Conservation (phyloP, 2,888 invertebrate species). For the Stenurella melanura region DNA sequence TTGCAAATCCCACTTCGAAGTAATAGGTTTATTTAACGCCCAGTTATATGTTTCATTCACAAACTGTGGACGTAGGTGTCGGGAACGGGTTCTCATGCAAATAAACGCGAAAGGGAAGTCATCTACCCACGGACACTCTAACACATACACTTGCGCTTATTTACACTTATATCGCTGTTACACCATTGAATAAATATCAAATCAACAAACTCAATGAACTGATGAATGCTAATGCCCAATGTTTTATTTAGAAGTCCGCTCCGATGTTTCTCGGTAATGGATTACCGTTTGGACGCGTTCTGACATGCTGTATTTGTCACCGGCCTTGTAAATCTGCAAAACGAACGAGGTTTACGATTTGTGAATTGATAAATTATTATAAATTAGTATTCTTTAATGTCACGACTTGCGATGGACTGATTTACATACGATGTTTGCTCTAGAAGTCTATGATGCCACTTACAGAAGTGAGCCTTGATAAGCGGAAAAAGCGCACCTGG, state of each 20-base stretch:
- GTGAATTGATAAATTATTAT: slow-evolving; percentile 32
- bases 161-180: slow-evolving; percentile 39
- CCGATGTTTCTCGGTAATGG: slow-evolving; percentile 14
- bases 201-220: slow-evolving; percentile 38
- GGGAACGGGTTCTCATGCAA: slow-evolving; percentile 67
- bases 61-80: slow-evolving; percentile 62
- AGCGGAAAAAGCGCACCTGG: too few species aligned
- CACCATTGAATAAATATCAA: slow-evolving; percentile 40
- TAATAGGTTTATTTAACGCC: slow-evolving; percentile 63
- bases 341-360: slow-evolving; percentile 25
- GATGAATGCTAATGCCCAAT: slow-evolving; percentile 33
- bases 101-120: slow-evolving; percentile 69
- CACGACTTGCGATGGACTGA: background rate
- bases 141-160: slow-evolving; percentile 38
- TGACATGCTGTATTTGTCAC: slow-evolving; percentile 35
- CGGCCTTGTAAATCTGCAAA: slow-evolving; percentile 23
- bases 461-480: too few species aligned
- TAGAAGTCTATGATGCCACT: background rate
- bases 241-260: slow-evolving; percentile 19
- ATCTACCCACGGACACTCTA: slow-evolving; percentile 63
- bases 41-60: slow-evolving; percentile 66
- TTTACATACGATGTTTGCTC: background rate
- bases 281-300: slow-evolving; percentile 21
- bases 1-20: slow-evolving; percentile 41
- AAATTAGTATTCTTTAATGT: slow-evolving; percentile 19